A percentile compares a stretch with the other conserved stretches of the same genome.
Conservation (phyloP, 2,888 invertebrate genomes). For the Coecobrya sp. region DNA sequence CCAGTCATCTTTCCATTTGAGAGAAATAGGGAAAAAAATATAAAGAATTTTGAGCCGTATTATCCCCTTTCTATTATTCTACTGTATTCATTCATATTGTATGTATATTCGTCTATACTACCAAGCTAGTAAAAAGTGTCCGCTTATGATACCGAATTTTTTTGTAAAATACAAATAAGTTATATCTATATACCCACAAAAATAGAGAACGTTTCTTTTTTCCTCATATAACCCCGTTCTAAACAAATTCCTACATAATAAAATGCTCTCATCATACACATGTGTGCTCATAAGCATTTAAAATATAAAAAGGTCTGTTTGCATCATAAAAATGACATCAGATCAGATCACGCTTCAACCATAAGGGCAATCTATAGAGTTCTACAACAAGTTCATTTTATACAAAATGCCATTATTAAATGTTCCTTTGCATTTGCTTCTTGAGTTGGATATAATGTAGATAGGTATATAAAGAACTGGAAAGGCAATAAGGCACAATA, state of each 20-base stretch:
- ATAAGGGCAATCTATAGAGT: neutral
- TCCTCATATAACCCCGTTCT: neutral
- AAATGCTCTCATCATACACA: neutral
- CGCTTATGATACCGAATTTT: too few species aligned
- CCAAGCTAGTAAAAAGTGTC: neutral
- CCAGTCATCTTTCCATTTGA: neutral
- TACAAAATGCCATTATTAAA: constrained; percentile 11
- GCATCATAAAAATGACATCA: constrained; percentile 46
- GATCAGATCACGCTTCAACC: constrained; percentile 11
- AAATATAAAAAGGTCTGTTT: neutral
- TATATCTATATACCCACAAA: neutral
- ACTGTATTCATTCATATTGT: neutral
- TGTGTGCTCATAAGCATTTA: neutral
- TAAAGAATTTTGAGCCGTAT: neutral
- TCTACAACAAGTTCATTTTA: too few species aligned
- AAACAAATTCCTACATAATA: neutral
- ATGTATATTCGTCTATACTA: neutral
- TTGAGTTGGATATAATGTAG: neutral
- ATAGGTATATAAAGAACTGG: too few species aligned
- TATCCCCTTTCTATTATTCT: neutral
- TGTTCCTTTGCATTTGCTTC: neutral
- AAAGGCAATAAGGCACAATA: too few species aligned
- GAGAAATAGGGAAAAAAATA: neutral
- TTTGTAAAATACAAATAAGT: neutral
- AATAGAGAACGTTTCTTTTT: neutral